Evolutionary conservation across 2,888 invertebrate species (phyloP).

Genomic region (Steromphala cineraria): DNA sequence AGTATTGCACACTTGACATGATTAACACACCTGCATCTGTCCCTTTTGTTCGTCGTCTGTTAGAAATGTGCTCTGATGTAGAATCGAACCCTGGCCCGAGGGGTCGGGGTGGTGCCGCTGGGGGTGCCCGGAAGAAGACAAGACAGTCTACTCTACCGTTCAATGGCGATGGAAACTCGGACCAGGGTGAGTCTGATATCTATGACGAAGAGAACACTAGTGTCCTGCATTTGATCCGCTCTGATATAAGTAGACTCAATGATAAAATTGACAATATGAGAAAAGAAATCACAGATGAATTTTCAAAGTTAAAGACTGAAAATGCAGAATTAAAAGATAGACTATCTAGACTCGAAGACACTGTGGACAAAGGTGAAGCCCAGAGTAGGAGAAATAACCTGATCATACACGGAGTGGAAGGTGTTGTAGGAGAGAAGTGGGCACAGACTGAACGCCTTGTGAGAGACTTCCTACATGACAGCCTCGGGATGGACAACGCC

Average conservation of each 20-base stretch:
- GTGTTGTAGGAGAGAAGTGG: not conserved
- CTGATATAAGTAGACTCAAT: not conserved
- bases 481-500: not conserved
- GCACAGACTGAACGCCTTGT: not conserved
- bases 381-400: not conserved
- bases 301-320: no score
- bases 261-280: not conserved
- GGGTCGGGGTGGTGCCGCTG: not conserved
- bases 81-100: not conserved
- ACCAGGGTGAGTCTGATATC: no score
- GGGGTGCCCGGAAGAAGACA: not conserved
- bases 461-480: not conserved
- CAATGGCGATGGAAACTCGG: no score
- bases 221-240: not conserved
- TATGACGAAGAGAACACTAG: no score
- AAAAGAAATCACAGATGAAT: not conserved
- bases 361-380: not conserved
- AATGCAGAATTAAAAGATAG: not conserved
- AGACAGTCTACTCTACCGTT: not conserved
- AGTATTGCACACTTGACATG: no score
- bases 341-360: not conserved
- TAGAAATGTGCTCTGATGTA: not conserved
- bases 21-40: no score
- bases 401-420: not conserved
- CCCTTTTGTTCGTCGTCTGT: not conserved